Base-by-base conservation (phyloP, 2,113 vertebrate species). In the Phalacrocorax carbo region DNA sequence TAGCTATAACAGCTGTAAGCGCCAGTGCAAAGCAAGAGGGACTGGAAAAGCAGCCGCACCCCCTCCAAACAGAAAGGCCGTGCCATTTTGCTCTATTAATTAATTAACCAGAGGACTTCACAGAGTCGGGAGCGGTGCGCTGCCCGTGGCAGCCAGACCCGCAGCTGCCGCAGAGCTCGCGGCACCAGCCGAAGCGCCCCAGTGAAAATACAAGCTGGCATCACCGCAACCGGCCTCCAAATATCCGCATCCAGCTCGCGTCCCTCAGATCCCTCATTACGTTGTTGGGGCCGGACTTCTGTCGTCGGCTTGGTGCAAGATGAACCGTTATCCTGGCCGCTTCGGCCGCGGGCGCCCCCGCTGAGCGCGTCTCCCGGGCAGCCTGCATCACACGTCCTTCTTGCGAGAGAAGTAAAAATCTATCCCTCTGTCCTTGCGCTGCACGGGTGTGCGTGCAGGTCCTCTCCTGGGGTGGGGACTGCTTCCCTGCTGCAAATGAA, bases 351-450 rank as follows among this genome's bases (percentile, higher is more conserved):
- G 49, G 44, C 60, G 7, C 15, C 55, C 68, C 26, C 38, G 5
- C 3, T 3, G 29, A 79, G 38, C 7, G 1, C 20, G 76, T n/a
- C n/a, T 68, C n/a, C 29, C 4, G 11, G 17, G 7, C 44, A 19
- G 51, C 55, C 86, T 60, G 90, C 76, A 34, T 95, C 69, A 95
- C 13, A 84, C 38, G 46, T 97, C 95, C 82, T 98, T 99, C 91
- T 98, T 98, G 72, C 20, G 95, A 78, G 98, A 98, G 82, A 99
- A 99, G 89, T 98, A 99, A 93, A 99, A 99, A 80, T 99, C 98
- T 9, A 98, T 97, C 75, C 98, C 98, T 96, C 98, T 96, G 97
- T 98, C 97, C 44, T 90, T 92, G 84, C 97, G 98, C 73, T 98
- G 98, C 5, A 18, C 91, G 26, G 98, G 96, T 0, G 65, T 69